A percentile compares a stretch with the other conserved stretches of the same genome.
phyloP scores from a whole-genome alignment of 2,888 invertebrate genomes.

The Terebella lapidaria region DNA sequence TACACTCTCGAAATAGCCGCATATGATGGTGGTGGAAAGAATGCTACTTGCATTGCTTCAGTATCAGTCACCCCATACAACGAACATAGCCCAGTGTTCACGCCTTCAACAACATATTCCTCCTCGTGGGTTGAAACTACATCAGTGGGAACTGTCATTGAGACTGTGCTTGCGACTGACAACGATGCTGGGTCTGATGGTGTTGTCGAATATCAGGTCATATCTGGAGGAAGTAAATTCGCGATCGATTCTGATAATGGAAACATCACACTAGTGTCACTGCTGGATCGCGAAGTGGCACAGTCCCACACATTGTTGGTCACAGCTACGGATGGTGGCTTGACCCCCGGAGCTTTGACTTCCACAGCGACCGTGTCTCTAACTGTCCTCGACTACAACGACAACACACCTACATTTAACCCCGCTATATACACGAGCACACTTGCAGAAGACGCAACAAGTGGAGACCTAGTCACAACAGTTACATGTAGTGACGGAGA shows the following conservation, averaged over 20 bases:
- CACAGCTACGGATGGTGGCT: constrained; percentile 8
- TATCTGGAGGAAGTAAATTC: constrained; percentile 34
- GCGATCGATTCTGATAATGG: constrained; percentile 28
- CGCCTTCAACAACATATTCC: constrained; percentile 15
- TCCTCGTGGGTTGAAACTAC: constrained; percentile 28
- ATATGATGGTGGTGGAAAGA: constrained; percentile 6
- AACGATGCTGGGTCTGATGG: constrained; percentile 30
- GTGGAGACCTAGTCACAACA: neutral
- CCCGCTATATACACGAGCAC: neutral
- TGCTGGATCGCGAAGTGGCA: constrained; percentile 35
- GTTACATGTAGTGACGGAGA: constrained; percentile 13
- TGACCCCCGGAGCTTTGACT: neutral
- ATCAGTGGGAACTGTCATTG: constrained; percentile 21
- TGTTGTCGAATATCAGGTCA: constrained; percentile 33
- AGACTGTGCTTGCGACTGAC: constrained; percentile 31
- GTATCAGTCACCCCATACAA: constrained; percentile 31
- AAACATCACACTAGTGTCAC: constrained; percentile 29
- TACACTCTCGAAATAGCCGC: constrained; percentile 7
- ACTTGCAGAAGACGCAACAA: constrained; percentile 3
- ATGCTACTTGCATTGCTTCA: constrained; percentile 23
- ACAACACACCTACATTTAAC: constrained; percentile 9
- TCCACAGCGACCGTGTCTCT: constrained; percentile 9
- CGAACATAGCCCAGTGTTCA: constrained; percentile 35
- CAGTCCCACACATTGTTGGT: constrained; percentile 23
- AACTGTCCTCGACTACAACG: constrained; percentile 12